phyloP scores from a whole-genome alignment of 2,797 vertebrate genomes.

The Acanthurus lineatus region DNA sequence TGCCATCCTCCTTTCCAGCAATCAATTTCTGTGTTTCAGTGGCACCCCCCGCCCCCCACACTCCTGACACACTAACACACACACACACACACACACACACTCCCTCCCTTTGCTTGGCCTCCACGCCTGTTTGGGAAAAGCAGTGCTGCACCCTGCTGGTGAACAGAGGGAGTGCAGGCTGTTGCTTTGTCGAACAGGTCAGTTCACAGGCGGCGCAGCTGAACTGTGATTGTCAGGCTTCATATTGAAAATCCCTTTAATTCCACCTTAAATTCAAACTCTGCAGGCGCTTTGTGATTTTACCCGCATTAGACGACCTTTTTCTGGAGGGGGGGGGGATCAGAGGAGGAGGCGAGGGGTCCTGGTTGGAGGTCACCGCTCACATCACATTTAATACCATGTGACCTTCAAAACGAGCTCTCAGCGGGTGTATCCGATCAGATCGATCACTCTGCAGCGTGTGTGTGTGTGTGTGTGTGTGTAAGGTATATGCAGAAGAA shows the following conservation, averaged over 20 bases:
- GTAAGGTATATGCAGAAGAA: slow-evolving; percentile 26
- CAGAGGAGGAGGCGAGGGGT: slow-evolving; percentile 27
- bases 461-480: slow-evolving; percentile 31
- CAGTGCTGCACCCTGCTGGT: slow-evolving; percentile 95
- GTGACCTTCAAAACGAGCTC: slow-evolving; percentile 75
- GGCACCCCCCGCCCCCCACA: slow-evolving; percentile 25
- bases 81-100: no score
- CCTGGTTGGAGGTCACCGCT: slow-evolving; percentile 64
- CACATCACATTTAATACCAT: slow-evolving; percentile 72
- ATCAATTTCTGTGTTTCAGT: slow-evolving; percentile 84
- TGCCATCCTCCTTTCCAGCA: slow-evolving; percentile 84
- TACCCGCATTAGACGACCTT: slow-evolving; percentile 2
- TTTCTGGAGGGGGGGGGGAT: slow-evolving; percentile 19
- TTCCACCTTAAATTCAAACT: slow-evolving; percentile 13
- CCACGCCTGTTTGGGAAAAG: slow-evolving; percentile 83
- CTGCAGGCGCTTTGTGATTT: slow-evolving; percentile 19
- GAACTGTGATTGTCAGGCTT: not conserved
- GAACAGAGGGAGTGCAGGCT: slow-evolving; percentile 60
- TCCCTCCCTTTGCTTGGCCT: slow-evolving; percentile 2
- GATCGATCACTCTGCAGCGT: slow-evolving; percentile 64
- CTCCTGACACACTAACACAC: no score
- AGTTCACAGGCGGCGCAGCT: no score
- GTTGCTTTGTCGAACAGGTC: slow-evolving; percentile 37
- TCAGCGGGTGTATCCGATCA: slow-evolving; percentile 73
- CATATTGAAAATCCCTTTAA: slow-evolving; percentile 15